These are phyloP conservation scores for Herpetotheres cachinnans DNA, from an alignment of 2,113 vertebrate genomes.

Conservation along the genomic window DNA sequence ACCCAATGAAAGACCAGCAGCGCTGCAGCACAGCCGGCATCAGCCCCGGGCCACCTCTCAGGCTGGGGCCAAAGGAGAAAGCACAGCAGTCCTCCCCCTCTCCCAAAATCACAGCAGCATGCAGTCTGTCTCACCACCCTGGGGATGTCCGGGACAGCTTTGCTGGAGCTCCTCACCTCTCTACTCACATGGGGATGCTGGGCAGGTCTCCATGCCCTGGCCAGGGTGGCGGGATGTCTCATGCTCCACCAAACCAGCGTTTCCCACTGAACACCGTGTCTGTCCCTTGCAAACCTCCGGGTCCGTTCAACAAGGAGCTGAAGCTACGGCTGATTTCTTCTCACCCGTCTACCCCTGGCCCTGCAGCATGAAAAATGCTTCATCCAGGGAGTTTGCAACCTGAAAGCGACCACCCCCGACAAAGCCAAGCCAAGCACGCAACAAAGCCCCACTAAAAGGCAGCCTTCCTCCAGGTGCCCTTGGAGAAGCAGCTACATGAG, in stretches of 20 bases:
- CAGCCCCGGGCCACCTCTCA: not conserved
- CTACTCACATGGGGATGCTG: accelerated
- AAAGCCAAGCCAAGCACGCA: not conserved
- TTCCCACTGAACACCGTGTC: accelerated
- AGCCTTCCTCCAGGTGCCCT: not conserved
- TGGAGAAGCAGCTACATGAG: not conserved
- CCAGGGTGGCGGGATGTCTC: accelerated
- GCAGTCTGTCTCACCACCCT: accelerated
- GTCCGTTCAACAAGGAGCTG: not conserved
- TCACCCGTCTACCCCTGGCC: accelerated
- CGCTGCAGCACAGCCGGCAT: not conserved
- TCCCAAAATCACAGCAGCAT: not conserved
- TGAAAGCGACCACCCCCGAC: not conserved
- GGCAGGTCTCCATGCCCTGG: not conserved
- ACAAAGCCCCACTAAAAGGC: not conserved
- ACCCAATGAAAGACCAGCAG: not conserved
- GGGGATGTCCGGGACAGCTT: not conserved
- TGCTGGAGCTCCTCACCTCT: not conserved
- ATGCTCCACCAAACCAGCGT: accelerated
- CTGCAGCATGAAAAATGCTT: accelerated
- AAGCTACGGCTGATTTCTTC: not conserved
- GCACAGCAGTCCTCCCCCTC: not conserved
- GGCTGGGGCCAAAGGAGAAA: not conserved
- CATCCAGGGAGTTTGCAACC: not conserved
- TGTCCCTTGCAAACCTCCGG: not conserved